phyloP scores from a whole-genome alignment of 2,113 vertebrate species.

The Odocoileus hemionus region DNA sequence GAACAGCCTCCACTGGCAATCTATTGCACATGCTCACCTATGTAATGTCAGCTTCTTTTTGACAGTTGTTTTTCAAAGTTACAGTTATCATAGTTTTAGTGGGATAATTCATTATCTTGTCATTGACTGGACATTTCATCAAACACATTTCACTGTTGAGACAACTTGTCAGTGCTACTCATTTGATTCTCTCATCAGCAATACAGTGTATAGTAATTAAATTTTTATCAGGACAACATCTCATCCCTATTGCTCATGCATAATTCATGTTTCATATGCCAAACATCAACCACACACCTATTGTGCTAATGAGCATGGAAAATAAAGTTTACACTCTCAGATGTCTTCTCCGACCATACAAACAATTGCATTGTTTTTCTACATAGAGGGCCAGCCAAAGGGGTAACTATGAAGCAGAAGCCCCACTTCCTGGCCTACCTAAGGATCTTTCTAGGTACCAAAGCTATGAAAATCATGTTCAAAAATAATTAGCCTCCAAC shows the following conservation, averaged over 20 bases:
- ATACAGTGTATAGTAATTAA: constrained; percentile 67
- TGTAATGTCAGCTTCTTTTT: constrained; percentile 31
- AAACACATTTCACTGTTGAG: constrained; percentile 67
- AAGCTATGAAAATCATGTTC: neutral
- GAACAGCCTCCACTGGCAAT: neutral
- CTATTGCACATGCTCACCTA: neutral
- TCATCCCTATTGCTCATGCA: constrained; percentile 56
- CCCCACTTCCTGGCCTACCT: neutral
- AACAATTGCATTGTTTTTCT: constrained; percentile 19
- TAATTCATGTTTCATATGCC: constrained; percentile 64
- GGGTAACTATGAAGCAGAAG: neutral
- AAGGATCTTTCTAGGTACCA: neutral
- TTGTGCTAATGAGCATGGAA: constrained; percentile 60
- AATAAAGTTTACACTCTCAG: constrained; percentile 33
- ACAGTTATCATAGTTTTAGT: neutral
- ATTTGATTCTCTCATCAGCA: constrained; percentile 66
- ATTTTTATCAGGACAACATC: constrained; percentile 70
- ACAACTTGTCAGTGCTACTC: constrained; percentile 69
- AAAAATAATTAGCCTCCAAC: neutral
- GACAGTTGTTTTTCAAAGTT: constrained; percentile 38
- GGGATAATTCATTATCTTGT: constrained; percentile 59
- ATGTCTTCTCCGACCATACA: neutral
- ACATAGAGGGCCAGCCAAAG: neutral
- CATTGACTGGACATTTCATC: constrained; percentile 67
- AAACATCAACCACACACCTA: constrained; percentile 55